A percentile compares a stretch with the other conserved stretches of the same genome.
Evolutionary conservation across 2,797 vertebrate species (phyloP).

Genomic region (Sebastes miniatus): DNA sequence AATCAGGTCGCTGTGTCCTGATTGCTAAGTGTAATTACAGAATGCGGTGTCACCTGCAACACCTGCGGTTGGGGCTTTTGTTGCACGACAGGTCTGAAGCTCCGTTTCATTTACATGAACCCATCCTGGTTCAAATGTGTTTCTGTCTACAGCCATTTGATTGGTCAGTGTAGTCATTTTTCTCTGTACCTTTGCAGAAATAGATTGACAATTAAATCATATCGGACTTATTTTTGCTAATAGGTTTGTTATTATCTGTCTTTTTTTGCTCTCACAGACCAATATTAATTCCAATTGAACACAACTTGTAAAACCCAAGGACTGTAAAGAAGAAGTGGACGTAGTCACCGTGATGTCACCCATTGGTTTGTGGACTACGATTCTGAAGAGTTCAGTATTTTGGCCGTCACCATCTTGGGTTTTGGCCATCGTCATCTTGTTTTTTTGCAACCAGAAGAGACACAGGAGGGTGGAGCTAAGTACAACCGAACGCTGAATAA

Average conservation of each 20-base stretch:
- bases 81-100: neutral
- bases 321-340: too few relatives aligned
- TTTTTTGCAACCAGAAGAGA: neutral
- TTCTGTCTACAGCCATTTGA: neutral
- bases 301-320: too few relatives aligned
- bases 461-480: neutral
- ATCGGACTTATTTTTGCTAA: neutral
- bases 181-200: neutral
- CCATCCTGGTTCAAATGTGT: neutral
- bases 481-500: neutral
- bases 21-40: conserved; percentile 29
- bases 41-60: neutral
- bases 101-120: neutral
- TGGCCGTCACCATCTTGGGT: too few relatives aligned
- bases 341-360: neutral
- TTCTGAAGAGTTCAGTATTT: neutral
- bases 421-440: neutral
- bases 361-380: neutral
- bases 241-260: neutral
- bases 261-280: neutral
- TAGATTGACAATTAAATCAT: neutral
- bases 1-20: conserved; percentile 35
- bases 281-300: neutral
- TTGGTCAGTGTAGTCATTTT: neutral
- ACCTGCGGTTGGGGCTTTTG: conserved; percentile 15